Evolutionary conservation across 2,113 vertebrate genomes (phyloP).

Genomic region (Phaethon lepturus): DNA sequence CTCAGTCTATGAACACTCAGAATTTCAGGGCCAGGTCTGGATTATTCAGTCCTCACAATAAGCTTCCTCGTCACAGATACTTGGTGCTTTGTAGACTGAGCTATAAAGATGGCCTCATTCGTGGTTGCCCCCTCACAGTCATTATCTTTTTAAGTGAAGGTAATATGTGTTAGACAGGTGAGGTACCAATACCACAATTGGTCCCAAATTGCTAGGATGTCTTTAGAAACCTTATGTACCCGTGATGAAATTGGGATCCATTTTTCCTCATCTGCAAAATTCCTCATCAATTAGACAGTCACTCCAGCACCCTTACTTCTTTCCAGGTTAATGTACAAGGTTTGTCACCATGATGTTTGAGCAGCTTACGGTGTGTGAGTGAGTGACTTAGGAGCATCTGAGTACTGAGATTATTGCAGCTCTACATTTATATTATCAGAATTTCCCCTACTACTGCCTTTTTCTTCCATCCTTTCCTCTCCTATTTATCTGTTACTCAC

Average conservation of each 20-base stretch:
- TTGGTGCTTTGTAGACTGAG: neutral
- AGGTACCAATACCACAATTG: neutral
- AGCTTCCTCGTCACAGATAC: neutral
- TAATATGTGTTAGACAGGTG: neutral
- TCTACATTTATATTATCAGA: neutral
- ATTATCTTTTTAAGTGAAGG: neutral
- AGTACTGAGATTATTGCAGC: neutral
- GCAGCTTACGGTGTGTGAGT: neutral
- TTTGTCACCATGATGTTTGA: neutral
- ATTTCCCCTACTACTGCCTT: neutral
- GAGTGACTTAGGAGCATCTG: neutral
- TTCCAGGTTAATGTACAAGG: neutral
- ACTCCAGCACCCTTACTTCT: neutral
- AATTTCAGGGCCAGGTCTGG: constrained; percentile 39
- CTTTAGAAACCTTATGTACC: neutral
- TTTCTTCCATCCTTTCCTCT: neutral
- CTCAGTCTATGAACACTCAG: neutral
- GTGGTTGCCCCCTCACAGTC: neutral
- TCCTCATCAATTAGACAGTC: neutral
- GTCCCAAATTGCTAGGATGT: neutral
- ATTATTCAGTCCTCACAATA: constrained; percentile 17
- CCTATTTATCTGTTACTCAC: constrained; percentile 23
- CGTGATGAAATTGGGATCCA: neutral
- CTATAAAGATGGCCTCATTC: neutral
- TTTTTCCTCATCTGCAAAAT: neutral